Evolutionary conservation across 2,888 invertebrate genomes (phyloP).

Genomic region (Idaea aversata): DNA sequence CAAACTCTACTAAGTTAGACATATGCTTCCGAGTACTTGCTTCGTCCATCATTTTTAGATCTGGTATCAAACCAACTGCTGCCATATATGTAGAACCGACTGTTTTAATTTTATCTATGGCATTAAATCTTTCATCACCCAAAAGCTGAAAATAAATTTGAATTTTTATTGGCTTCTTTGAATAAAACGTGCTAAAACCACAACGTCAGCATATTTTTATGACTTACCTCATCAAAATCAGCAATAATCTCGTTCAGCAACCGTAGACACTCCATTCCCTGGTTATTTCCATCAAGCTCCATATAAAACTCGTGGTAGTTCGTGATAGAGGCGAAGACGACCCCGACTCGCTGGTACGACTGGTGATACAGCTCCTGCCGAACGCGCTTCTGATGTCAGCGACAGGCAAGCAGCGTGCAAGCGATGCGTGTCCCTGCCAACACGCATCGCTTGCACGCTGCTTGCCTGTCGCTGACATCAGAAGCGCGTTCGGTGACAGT

Average conservation of each 20-base stretch:
- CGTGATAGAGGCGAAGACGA: conserved; percentile 95
- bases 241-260: conserved; percentile 95
- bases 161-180: conserved; percentile 1
- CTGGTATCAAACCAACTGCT: conserved; percentile 93
- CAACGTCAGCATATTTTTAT: too few relatives aligned
- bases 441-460: conserved; percentile 40
- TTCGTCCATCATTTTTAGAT: conserved; percentile 85
- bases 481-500: conserved; percentile 42
- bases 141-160: conserved; percentile 80
- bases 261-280: conserved; percentile 93
- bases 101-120: conserved; percentile 96
- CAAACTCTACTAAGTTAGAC: conserved; percentile 92
- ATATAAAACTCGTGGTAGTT: conserved; percentile 97
- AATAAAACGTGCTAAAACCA: not conserved
- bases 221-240: conserved; percentile 92
- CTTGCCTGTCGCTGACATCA: conserved; percentile 31
- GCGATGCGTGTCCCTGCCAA: conserved; percentile 39
- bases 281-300: conserved; percentile 94
- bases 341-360: conserved; percentile 93
- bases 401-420: conserved; percentile 33
- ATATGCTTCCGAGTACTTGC: conserved; percentile 74
- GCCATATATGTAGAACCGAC: conserved; percentile 97
- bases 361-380: conserved; percentile 93
- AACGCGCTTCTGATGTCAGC: conserved; percentile 39
- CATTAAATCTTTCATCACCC: conserved; percentile 90